Evolutionary conservation across 35 echinoderm and acorn worm species (phyloP).

Genomic region (Holothuria glaberrima): DNA sequence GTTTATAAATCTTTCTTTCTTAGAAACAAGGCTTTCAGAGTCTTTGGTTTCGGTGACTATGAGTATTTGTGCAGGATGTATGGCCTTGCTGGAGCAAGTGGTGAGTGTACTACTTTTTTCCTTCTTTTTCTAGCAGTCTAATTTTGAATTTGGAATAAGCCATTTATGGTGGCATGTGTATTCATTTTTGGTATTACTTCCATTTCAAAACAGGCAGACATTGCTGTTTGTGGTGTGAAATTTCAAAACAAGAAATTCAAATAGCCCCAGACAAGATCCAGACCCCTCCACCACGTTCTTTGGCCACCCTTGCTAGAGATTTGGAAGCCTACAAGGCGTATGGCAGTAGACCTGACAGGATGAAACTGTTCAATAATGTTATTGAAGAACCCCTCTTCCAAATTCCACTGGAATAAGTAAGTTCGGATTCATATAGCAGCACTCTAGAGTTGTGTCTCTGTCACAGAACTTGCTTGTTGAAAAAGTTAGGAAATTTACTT

Average conservation of each 20-base stretch:
- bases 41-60: neutral
- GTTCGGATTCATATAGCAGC: neutral
- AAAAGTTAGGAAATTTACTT: neutral
- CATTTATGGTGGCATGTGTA: neutral
- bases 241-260: neutral
- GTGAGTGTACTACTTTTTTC: neutral
- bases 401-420: conserved; percentile 9
- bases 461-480: neutral
- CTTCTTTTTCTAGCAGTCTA: neutral
- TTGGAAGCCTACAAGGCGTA: neutral
- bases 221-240: conserved; percentile 9
- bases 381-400: conserved; percentile 14
- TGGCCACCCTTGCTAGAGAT: conserved; percentile 4
- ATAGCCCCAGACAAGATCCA: neutral
- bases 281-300: neutral
- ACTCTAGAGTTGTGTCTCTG: neutral
- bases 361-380: conserved; percentile 30
- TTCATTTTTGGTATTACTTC: neutral
- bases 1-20: neutral
- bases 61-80: no score
- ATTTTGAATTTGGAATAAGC: neutral
- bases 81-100: conserved; percentile 51
- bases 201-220: neutral
- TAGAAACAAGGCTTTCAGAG: conserved; percentile 23
- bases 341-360: neutral